Conservation (phyloP, 2,797 vertebrate species). For the Lepidocolaptes lacrymiger region DNA sequence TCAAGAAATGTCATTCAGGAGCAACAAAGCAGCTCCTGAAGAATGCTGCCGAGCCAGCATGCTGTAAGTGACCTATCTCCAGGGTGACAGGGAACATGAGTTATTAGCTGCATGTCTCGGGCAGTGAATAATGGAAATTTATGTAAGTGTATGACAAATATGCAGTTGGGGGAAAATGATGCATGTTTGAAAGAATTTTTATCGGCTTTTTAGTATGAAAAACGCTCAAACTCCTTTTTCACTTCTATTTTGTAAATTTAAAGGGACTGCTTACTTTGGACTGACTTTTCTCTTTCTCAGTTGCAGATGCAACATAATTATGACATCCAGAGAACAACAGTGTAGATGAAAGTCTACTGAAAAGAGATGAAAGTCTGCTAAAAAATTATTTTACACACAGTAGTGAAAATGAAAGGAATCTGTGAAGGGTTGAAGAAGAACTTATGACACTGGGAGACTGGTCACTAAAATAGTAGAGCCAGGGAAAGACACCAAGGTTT, state of each 20-base stretch:
- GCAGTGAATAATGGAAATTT: not conserved
- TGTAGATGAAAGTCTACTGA: not conserved
- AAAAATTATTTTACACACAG: not conserved
- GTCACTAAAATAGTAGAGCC: not conserved
- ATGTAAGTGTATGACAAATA: not conserved
- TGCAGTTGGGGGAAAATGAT: not conserved
- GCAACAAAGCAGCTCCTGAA: not conserved
- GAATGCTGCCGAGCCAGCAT: not conserved
- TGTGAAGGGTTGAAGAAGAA: not conserved
- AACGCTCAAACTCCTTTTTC: not conserved
- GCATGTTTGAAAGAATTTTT: not conserved
- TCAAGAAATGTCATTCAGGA: not conserved
- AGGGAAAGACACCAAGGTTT: not conserved
- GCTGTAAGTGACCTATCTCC: not conserved
- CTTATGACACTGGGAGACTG: not conserved
- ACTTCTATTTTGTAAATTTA: not conserved
- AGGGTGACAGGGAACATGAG: not conserved
- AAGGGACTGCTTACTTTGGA: not conserved
- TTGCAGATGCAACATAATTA: accelerated
- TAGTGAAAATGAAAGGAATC: not conserved
- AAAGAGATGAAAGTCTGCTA: not conserved
- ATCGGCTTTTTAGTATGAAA: not conserved
- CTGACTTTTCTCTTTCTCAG: not conserved
- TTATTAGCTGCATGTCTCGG: not conserved
- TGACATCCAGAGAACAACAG: not conserved